Percentiles rank a stretch among this genome's conserved stretches.
Evolutionary conservation across 37 sponge, comb jelly and placozoan genomes (phyloP).

Genomic region (Crambe crambe): DNA sequence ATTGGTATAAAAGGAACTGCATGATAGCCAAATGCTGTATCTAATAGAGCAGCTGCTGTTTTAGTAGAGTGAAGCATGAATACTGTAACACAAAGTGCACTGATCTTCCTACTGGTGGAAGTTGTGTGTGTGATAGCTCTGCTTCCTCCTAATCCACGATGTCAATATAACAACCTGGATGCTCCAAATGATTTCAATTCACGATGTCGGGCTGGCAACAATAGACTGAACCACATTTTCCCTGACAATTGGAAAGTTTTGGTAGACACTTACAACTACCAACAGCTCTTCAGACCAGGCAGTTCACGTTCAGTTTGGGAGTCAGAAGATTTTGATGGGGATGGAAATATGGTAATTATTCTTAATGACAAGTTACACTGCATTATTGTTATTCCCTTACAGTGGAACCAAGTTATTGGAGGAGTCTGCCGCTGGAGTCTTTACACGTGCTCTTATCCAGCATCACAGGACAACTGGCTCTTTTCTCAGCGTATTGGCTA

Average conservation of each 20-base stretch:
- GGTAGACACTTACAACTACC: not conserved
- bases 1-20: too few relatives aligned
- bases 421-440: not conserved
- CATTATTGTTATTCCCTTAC: not conserved
- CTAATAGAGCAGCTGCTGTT: not conserved
- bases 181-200: not conserved
- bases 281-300: not conserved
- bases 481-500: slow-evolving; percentile 6
- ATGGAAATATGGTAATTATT: not conserved
- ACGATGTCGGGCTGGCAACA: not conserved
- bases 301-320: not conserved
- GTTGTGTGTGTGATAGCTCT: not conserved
- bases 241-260: not conserved
- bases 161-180: too few relatives aligned
- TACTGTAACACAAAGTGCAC: not conserved
- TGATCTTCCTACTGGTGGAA: not conserved
- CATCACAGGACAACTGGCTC: slow-evolving; percentile 3
- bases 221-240: not conserved
- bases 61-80: not conserved
- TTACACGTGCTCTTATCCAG: not conserved
- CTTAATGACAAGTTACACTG: not conserved
- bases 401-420: not conserved
- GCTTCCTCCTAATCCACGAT: too few relatives aligned
- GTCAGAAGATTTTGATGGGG: not conserved
- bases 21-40: too few relatives aligned